phyloP scores from a whole-genome alignment of 1,140 invertebrate genomes.

The Latrodectus geometricus region DNA sequence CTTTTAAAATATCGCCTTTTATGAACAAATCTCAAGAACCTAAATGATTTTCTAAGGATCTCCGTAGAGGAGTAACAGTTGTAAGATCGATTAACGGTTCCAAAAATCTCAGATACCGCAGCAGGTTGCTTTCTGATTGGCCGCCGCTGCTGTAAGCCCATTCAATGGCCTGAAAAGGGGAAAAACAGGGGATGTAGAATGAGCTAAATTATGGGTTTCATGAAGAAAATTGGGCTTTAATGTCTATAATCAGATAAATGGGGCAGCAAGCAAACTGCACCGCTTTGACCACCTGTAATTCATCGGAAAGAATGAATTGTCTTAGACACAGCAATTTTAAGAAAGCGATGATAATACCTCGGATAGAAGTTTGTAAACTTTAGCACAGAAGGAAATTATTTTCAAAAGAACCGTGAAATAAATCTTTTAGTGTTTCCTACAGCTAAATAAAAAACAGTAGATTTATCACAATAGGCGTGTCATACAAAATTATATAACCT shows the following conservation, averaged over 20 bases:
- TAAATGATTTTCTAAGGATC: conserved; percentile 26
- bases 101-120: not conserved
- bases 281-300: not conserved
- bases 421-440: too few relatives aligned
- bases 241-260: conserved; percentile 41
- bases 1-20: conserved; percentile 7
- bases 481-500: too few relatives aligned
- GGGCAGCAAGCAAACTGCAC: not conserved
- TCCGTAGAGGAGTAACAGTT: conserved; percentile 34
- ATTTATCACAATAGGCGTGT: too few relatives aligned
- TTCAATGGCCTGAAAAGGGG: conserved; percentile 9
- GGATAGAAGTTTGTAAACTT: too few relatives aligned
- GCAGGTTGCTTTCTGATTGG: conserved; percentile 29
- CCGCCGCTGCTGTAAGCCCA: not conserved
- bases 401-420: too few relatives aligned
- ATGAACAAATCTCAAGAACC: conserved; percentile 14
- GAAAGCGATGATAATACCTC: not conserved
- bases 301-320: not conserved
- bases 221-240: conserved; percentile 39
- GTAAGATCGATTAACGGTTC: conserved; percentile 49
- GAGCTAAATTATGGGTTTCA: conserved; percentile 37
- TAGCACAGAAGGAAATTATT: too few relatives aligned
- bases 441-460: too few relatives aligned
- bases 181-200: conserved; percentile 9
- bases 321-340: not conserved